phyloP scores from a whole-genome alignment of 2,113 vertebrate species.

The Pyxicephalus adspersus region DNA sequence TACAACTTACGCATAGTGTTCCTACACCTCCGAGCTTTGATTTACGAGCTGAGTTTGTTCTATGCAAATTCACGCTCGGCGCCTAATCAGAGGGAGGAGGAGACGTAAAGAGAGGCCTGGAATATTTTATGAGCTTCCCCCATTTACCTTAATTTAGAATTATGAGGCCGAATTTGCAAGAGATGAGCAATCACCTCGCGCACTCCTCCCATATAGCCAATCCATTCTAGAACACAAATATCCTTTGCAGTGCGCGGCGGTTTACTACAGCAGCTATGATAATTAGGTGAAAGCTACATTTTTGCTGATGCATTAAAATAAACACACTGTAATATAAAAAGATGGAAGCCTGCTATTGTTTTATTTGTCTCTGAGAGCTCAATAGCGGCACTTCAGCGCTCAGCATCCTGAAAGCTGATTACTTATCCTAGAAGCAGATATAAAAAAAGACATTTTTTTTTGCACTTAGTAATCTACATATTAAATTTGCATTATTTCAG shows the following conservation, averaged over 20 bases:
- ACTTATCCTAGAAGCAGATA: conserved; percentile 7
- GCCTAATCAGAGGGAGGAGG: conserved; percentile 85
- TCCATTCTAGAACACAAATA: conserved; percentile 77
- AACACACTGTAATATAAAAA: conserved; percentile 74
- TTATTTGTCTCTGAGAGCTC: conserved; percentile 74
- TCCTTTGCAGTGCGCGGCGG: conserved; percentile 76
- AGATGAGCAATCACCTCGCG: conserved; percentile 86
- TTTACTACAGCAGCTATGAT: conserved; percentile 80
- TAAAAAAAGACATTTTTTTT: not conserved
- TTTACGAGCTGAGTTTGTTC: conserved; percentile 84
- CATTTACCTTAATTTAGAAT: conserved; percentile 89
- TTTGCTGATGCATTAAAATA: conserved; percentile 81
- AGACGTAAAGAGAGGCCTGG: conserved; percentile 79
- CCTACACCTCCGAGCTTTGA: conserved; percentile 79
- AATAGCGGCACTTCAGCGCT: conserved; percentile 63
- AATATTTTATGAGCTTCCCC: conserved; percentile 86
- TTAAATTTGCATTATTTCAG: not conserved
- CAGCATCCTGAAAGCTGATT: not conserved
- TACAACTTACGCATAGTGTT: conserved; percentile 82
- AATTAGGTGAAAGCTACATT: conserved; percentile 75
- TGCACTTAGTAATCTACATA: not conserved
- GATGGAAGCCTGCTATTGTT: conserved; percentile 69
- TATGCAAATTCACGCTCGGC: conserved; percentile 84
- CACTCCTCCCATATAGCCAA: conserved; percentile 83
- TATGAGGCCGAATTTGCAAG: conserved; percentile 85